Evolutionary conservation across 1,140 invertebrate genomes (phyloP), one percentile per base, ranked within the genome.

Genomic region (Pseudoatta argentina): DNA sequence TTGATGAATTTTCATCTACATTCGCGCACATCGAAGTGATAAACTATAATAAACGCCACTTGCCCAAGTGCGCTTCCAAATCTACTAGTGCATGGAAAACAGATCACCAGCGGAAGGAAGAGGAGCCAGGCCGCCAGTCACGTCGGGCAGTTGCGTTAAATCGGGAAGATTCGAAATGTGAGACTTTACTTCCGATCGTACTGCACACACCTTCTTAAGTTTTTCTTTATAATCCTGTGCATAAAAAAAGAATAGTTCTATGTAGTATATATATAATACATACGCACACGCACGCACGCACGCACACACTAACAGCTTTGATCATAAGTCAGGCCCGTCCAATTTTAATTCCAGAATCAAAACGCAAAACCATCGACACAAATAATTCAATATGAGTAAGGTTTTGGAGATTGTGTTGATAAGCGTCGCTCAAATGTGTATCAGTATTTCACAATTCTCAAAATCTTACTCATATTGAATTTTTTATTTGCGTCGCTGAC

Each of bases 111-210:
- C 98, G 10, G 98, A 99, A 24, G 99, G 98, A 86, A 99, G 95
- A 0, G 99, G 98, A 14, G 98, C 98, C 18, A 99, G 94, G 2
- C 98, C 98, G 57, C 98, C 98, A 3, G 98, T 98, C 0, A 99
- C 98, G 92, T 98, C 98, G 0, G 98, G 98, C 86, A 99, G 94
- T 89, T 98, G 97, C 1, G 97, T 98, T 61, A 99, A 96, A 95
- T 99, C 98, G 0, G 98, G 98, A 87, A 99, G 95, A 95, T 98
- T 99, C 77, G 98, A 97, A 89, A 99, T 97, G 95, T 99, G 98
- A 53, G 98, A 98, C 93, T 98, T 97, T 1, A 99, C 97, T 95
- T 99, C 98, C 72, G 98, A 95, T 92, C 98, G 96, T 10, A 99
- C 97, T 66, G 96, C 96, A 92, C 97, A 97, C 4, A 99, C 97